These are phyloP conservation scores for Daubentonia madagascariensis DNA, from an alignment of 2,113 vertebrate species.

Conservation along the genomic window DNA sequence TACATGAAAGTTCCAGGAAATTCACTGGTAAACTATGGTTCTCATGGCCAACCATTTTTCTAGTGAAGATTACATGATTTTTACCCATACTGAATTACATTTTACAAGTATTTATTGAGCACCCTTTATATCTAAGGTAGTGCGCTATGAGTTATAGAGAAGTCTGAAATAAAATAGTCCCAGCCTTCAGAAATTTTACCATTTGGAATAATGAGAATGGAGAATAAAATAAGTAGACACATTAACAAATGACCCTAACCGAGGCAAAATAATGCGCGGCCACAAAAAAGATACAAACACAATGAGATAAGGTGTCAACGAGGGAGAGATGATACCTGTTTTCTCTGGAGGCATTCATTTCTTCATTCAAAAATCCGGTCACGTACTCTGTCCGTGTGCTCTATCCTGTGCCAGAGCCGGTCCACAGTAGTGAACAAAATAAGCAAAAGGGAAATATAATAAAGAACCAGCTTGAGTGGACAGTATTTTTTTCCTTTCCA, in stretches of 20 bases:
- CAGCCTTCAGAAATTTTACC: not conserved
- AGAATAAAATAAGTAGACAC: not conserved
- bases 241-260: not conserved
- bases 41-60: not conserved
- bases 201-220: not conserved
- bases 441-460: not conserved
- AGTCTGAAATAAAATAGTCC: not conserved
- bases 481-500: not conserved
- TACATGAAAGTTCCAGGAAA: not conserved
- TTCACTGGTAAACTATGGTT: not conserved
- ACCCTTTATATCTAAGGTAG: not conserved
- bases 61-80: not conserved
- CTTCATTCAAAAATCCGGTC: not conserved
- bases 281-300: not conserved
- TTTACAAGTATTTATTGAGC: not conserved
- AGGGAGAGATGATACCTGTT: not conserved
- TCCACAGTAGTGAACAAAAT: not conserved
- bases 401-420: accelerated
- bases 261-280: not conserved
- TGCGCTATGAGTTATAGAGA: not conserved
- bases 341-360: not conserved
- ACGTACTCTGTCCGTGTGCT: not conserved
- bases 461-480: not conserved
- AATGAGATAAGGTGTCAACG: not conserved
- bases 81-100: conserved; percentile 34